Evolutionary conservation across 1,140 invertebrate species (phyloP), one percentile per base, ranked within the genome.

Genomic region (Hetaerina americana): DNA sequence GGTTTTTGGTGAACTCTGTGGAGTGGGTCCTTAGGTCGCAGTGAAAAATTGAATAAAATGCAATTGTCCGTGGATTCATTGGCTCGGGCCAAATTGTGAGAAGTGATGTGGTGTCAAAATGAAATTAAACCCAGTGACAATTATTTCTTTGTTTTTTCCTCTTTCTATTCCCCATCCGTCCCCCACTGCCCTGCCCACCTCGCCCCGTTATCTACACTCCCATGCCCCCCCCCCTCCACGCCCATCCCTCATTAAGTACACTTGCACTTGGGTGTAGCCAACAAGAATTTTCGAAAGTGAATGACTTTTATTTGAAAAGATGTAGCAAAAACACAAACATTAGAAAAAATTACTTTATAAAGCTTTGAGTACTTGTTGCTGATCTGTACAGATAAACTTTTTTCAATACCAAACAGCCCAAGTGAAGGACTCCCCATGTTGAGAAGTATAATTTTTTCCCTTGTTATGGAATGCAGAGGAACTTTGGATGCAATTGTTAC

Each of bases 321-420:
- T 57, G 22, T 12, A 57, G 40, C 40, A 12, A 57, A 57, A 57
- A 57, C 22, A 57, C 40, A 57, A 57, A 57, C 40, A 57, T 57
- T 57, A 57, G 40, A n/a, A 57, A 57, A 57, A n/a, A 57, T 57
- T 57, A 57, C 40, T 57, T 57, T n/a, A 57, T n/a, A 57, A 57
- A 5, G 40, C 40, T 57, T 57, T 57, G 40, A 57, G 40, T 57
- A 57, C 40, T 57, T 57, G 40, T 57, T 57, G 22, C 40, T 57
- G 10, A 57, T 57, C 40, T 57, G 40, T 57, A 57, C 40, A 57
- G 40, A 57, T 57, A 10, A 57, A 57, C 40, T 57, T 57, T 57
- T 57, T 57, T 57, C 40, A 57, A 57, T n/a, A 57, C 40, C 40
- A 10, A n/a, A 57, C 15, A 57, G 15, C 40, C 40, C 40, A 57